A percentile compares a stretch with the other conserved stretches of the same genome.
These are phyloP conservation scores for Caenorhabditis sp. DNA, from an alignment of 2,888 invertebrate genomes.

Conservation along the genomic window DNA sequence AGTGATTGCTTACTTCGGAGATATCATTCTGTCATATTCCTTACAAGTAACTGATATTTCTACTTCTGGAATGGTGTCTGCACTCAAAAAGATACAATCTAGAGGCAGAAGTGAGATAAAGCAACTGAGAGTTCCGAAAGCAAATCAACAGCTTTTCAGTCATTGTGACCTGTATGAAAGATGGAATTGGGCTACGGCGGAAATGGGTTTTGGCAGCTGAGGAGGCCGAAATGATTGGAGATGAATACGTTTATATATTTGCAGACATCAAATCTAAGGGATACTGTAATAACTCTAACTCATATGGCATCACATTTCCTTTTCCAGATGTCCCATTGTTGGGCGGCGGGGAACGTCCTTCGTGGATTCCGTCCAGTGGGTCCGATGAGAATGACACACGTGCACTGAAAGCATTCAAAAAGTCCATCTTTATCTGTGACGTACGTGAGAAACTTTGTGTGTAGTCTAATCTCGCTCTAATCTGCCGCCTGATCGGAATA, in stretches of 20 bases:
- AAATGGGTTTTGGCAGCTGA: conserved; percentile 57
- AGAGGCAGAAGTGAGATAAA: conserved; percentile 56
- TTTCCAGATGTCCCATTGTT: conserved; percentile 29
- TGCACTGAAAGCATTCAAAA: conserved; percentile 45
- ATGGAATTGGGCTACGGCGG: conserved; percentile 39
- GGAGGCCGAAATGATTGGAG: conserved; percentile 62
- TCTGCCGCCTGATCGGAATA: conserved; percentile 26
- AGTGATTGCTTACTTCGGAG: conserved; percentile 38
- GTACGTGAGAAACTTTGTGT: conserved; percentile 25
- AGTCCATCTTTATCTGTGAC: conserved; percentile 51
- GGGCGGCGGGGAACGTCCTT: conserved; percentile 20
- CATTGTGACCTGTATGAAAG: conserved; percentile 50
- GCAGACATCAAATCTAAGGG: conserved; percentile 63
- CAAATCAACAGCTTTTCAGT: conserved; percentile 15
- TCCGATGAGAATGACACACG: conserved; percentile 45
- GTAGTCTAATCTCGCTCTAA: conserved; percentile 17
- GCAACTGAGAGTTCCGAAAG: no score
- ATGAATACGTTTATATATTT: conserved; percentile 73
- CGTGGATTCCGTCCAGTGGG: conserved; percentile 30
- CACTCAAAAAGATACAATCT: conserved; percentile 31
- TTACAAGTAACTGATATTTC: conserved; percentile 40
- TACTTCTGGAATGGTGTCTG: conserved; percentile 38
- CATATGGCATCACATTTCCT: background rate
- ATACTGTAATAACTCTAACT: conserved; percentile 26
- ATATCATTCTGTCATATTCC: conserved; percentile 39